A percentile compares a stretch with the other conserved stretches of the same genome.
phyloP scores from a whole-genome alignment of 2,888 invertebrate genomes.

The Callimorpha dominula region DNA sequence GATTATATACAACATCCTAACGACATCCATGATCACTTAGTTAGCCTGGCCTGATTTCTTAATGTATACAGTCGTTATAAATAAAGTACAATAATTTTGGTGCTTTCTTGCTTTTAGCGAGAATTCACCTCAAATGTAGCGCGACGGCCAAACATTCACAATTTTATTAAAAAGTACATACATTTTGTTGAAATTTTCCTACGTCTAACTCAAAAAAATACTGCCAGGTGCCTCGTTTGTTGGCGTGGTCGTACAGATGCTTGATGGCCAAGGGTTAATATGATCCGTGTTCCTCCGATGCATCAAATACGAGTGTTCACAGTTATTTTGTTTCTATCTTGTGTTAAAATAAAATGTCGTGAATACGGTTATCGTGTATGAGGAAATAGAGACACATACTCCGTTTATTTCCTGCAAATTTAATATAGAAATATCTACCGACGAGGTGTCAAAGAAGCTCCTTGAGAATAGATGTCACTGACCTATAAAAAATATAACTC shows the following conservation, averaged over 20 bases:
- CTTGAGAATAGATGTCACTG: too few relatives aligned
- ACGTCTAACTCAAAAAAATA: constrained; percentile 30
- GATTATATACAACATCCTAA: not conserved
- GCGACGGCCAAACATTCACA: not conserved
- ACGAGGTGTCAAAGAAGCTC: too few relatives aligned
- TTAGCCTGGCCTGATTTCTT: not conserved
- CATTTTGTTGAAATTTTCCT: constrained; percentile 2
- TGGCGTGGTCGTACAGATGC: constrained; percentile 32
- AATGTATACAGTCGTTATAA: too few relatives aligned
- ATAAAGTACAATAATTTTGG: too few relatives aligned
- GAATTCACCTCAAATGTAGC: not conserved
- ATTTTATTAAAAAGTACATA: constrained; percentile 11
- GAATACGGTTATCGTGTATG: not conserved
- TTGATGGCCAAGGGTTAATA: constrained; percentile 44
- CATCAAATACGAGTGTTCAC: constrained; percentile 22
- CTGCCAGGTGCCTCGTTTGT: constrained; percentile 29
- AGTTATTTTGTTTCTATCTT: constrained; percentile 5
- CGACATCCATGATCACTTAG: not conserved
- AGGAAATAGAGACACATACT: too few relatives aligned
- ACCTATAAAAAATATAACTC: too few relatives aligned
- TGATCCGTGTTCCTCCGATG: constrained; percentile 34
- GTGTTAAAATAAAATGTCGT: not conserved
- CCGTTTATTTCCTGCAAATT: too few relatives aligned
- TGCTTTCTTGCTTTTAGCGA: not conserved
- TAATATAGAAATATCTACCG: too few relatives aligned